phyloP scores from a whole-genome alignment of 92 coral and sea anemone genomes.

The Micromussa lordhowensis region DNA sequence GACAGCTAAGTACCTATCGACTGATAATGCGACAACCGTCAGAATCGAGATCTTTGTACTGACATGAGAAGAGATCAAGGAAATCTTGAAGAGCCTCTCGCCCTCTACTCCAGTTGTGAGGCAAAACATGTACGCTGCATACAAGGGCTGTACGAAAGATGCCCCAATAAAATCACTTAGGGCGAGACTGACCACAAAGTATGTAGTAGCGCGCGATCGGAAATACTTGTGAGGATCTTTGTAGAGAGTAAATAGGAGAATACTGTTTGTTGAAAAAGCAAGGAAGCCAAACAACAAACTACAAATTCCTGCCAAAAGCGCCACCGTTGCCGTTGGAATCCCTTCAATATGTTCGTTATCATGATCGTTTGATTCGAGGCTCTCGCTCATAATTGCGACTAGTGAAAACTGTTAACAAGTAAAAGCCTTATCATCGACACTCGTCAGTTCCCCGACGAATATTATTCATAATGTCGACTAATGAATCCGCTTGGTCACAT shows the following conservation, averaged over 20 bases:
- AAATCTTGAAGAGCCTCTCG: constrained; percentile 33
- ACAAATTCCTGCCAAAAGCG: constrained; percentile 57
- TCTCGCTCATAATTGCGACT: not conserved
- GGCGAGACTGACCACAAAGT: constrained; percentile 65
- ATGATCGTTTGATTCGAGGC: not conserved
- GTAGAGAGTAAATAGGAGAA: constrained; percentile 70
- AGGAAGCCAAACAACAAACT: constrained; percentile 64
- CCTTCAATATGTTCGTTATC: not conserved
- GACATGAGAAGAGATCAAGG: constrained; percentile 59
- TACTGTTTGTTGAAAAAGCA: constrained; percentile 64
- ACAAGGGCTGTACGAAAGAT: constrained; percentile 53
- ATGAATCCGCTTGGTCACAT: constrained; percentile 1
- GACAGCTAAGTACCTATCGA: constrained; percentile 73
- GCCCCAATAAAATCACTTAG: constrained; percentile 71
- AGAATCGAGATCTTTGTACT: constrained; percentile 72
- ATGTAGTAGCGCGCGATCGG: constrained; percentile 57
- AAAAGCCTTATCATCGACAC: not conserved
- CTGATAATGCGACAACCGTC: constrained; percentile 67
- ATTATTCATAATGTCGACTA: not conserved
- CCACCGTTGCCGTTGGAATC: constrained; percentile 27
- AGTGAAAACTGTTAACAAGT: not conserved
- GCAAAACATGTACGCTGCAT: constrained; percentile 61
- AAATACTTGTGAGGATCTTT: constrained; percentile 74
- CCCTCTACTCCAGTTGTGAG: constrained; percentile 11
- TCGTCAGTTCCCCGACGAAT: not conserved